phyloP scores from a whole-genome alignment of 2,888 invertebrate species.

The Xestoiulus laeticollis region DNA sequence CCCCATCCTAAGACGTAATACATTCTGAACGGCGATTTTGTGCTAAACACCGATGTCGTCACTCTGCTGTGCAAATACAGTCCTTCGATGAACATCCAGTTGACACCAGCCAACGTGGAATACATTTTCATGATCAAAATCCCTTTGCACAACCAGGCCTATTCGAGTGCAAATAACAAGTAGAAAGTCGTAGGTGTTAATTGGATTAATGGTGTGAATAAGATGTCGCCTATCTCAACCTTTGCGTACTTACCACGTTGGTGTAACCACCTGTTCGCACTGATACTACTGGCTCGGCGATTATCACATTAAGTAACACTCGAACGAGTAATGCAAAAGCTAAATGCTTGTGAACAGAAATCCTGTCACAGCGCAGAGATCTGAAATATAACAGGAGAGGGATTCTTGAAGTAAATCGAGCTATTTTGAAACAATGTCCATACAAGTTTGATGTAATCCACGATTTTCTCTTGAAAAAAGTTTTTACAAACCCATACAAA shows the following conservation, averaged over 20 bases:
- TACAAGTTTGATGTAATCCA: too few relatives aligned
- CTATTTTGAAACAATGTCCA: not conserved
- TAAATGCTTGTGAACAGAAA: constrained; percentile 65
- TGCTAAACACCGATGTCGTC: constrained; percentile 69
- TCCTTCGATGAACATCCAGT: constrained; percentile 72
- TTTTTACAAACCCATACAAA: too few relatives aligned
- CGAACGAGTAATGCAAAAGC: constrained; percentile 66
- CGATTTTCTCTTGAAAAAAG: not conserved
- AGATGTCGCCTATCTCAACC: not conserved
- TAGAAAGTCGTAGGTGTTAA: not conserved
- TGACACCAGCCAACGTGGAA: constrained; percentile 68
- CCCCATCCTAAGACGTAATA: constrained; percentile 71
- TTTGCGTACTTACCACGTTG: constrained; percentile 42
- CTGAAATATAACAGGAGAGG: constrained; percentile 59
- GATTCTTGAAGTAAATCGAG: not conserved
- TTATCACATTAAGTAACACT: constrained; percentile 64
- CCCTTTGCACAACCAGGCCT: constrained; percentile 69
- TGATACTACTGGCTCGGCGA: constrained; percentile 65
- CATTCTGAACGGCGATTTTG: constrained; percentile 68
- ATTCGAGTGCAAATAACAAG: not conserved
- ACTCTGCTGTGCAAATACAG: constrained; percentile 66
- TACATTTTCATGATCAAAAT: constrained; percentile 67
- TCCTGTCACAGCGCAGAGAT: constrained; percentile 64
- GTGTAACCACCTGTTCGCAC: constrained; percentile 56
- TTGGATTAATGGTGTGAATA: not conserved